These are phyloP conservation scores for Cancer borealis DNA, from an alignment of 2,888 invertebrate genomes.

Conservation along the genomic window DNA sequence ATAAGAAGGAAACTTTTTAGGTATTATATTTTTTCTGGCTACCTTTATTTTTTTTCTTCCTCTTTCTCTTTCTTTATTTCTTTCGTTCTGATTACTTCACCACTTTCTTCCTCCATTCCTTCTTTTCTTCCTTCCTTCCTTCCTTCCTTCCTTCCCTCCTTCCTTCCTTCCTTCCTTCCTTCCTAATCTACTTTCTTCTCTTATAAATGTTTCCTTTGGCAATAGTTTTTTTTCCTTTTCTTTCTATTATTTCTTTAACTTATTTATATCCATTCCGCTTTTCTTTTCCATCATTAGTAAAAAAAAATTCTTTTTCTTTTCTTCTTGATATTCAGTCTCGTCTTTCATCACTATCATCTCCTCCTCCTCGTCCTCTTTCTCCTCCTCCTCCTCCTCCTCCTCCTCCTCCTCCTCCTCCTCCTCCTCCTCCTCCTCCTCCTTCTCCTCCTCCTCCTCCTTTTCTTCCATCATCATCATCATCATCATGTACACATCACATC, in stretches of 20 bases:
- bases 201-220: background rate
- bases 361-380: background rate
- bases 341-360: too few species aligned
- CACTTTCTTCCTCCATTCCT: background rate
- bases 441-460: background rate
- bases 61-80: background rate
- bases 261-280: too few species aligned
- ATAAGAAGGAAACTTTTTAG: slow-evolving; percentile 17
- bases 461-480: background rate
- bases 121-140: background rate
- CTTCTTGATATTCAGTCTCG: too few species aligned
- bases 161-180: background rate
- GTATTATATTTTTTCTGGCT: background rate
- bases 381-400: background rate
- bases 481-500: background rate
- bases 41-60: background rate
- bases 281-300: too few species aligned
- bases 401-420: background rate
- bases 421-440: background rate
- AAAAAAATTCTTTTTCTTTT: too few species aligned
- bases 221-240: background rate
- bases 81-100: background rate
- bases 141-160: background rate
- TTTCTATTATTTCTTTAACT: background rate
- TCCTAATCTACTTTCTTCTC: background rate